Evolutionary conservation across 2,797 vertebrate species (phyloP), one percentile per base, ranked within the genome.

Genomic region (Micropoecilia bifurca): DNA sequence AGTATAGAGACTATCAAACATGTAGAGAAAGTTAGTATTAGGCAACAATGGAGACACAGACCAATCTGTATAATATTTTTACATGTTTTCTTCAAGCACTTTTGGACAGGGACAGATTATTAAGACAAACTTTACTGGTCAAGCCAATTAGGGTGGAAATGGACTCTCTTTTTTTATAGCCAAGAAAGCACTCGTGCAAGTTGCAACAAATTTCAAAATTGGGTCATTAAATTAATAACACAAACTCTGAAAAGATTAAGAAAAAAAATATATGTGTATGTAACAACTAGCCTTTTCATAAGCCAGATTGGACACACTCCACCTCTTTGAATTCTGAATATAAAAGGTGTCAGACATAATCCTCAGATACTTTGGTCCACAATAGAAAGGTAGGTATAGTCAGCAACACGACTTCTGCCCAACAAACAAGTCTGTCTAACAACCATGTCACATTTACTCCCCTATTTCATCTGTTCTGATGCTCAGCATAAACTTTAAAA

Each of bases 141-240:
- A 66, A 66, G 18, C 16, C 16, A 39, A 20, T 66, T 66, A 50
- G 25, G 48, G 13, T 53, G 46, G 74, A 81, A 18, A 18, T 33
- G 6, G 14, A 36, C 30, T 33, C 33, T 22, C 5, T 22, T 3
- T 63, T 33, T 36, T 84, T 85, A 82, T 78, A 87, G 88, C 82
- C 91, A 93, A 90, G 88, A 89, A 88, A 92, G 78, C 79, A 74
- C 68, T 83, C 89, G 89, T 85, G 76, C 76, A 79, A 82, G 81
- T 75, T 83, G 63, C 2, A 68, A 68, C 30, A 9, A 22, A 10
- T 13, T 68, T 2, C 0, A 25, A 25, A 68, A 41, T 3, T 68
- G 3, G 36, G 36, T 20, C 30, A 36, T 63, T 63, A 63, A 36
- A 22, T 33, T 6, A 61, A 66, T 13, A 25, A 68, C 20, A 13